Percentiles rank a stretch among this genome's conserved stretches.
These are phyloP conservation scores for Galeruca laticollis DNA, from an alignment of 2,888 invertebrate genomes.

Conservation along the genomic window DNA sequence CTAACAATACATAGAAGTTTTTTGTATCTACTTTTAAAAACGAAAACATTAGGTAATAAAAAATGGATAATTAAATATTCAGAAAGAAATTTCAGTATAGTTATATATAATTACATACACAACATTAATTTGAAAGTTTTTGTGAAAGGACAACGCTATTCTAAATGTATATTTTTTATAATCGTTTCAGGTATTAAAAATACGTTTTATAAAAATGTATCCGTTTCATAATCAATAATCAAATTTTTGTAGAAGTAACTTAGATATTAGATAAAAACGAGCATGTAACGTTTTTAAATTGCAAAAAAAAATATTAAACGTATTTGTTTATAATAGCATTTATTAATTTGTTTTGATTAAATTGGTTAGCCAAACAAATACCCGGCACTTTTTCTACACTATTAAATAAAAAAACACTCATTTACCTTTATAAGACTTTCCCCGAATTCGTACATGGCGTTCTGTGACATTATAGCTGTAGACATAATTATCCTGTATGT, in stretches of 20 bases:
- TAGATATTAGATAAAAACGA: too few species aligned
- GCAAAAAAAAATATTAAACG: background rate
- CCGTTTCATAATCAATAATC: background rate
- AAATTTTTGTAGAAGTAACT: background rate
- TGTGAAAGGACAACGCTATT: too few species aligned
- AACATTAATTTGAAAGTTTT: too few species aligned
- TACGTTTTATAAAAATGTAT: too few species aligned
- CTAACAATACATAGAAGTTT: too few species aligned
- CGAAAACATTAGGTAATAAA: too few species aligned
- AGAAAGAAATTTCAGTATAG: too few species aligned
- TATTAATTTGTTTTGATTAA: background rate
- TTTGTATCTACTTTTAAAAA: too few species aligned
- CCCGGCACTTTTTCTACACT: conserved; percentile 1
- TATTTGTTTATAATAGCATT: background rate
- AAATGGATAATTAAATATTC: too few species aligned
- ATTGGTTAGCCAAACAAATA: background rate
- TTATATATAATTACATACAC: too few species aligned
- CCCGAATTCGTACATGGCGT: conserved; percentile 81
- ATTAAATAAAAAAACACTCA: background rate
- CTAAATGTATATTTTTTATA: too few species aligned
- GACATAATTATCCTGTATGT: conserved; percentile 70
- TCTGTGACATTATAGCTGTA: conserved; percentile 82
- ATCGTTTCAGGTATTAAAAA: too few species aligned
- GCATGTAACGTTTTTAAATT: background rate
- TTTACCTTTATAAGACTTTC: conserved; percentile 80